Base-by-base conservation (phyloP, 2,888 invertebrate species). In the Seladonia tumulorum region DNA sequence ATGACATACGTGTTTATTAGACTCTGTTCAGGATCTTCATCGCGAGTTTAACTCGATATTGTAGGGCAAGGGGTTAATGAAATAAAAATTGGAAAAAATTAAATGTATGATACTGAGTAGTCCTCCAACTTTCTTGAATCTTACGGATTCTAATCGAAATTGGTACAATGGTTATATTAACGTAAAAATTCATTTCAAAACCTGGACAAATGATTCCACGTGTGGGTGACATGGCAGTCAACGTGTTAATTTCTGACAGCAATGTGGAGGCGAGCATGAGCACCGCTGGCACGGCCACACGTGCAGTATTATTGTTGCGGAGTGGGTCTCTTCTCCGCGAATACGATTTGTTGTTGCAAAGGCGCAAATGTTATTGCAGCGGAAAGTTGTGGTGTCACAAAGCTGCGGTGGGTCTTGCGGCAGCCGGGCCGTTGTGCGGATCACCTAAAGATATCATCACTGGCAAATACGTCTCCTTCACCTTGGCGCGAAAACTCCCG, bases 291-390 rank as follows among this genome's bases (percentile, higher is more conserved):
- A 71, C 75, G 93, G 91, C 94, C 94, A 94, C 94, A 94, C 94
- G 92, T 92, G 92, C 87, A 87, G 91, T 94, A 92, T 94, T 94
- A 93, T 94, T 93, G 91, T 94, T 94, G 91, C 92, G 91, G 91
- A 94, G 93, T 93, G 93, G 92, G 91, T 90, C 91, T 90, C 91
- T 91, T 91, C 88, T 88, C 90, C 89, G 85, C 70, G 86, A 89
- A 89, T 88, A 89, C 77, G 86, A 88, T 86, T 89, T 92, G 92
- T 92, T 92, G 91, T 92, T 92, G 90, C 90, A 91, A 89, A 90
- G 91, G 89, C 89, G 92, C 87, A 90, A 92, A 91, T 93, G 93
- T 94, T 94, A 92, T 94, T 93, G 91, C 92, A 93, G 88, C 91
- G 91, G 89, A 91, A 92, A 92, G 91, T 90, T 90, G 90, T 89